A percentile compares a stretch with the other conserved stretches of the same genome.
These are phyloP conservation scores for Platycnemis pennipes DNA, from an alignment of 2,888 invertebrate species.

Conservation along the genomic window DNA sequence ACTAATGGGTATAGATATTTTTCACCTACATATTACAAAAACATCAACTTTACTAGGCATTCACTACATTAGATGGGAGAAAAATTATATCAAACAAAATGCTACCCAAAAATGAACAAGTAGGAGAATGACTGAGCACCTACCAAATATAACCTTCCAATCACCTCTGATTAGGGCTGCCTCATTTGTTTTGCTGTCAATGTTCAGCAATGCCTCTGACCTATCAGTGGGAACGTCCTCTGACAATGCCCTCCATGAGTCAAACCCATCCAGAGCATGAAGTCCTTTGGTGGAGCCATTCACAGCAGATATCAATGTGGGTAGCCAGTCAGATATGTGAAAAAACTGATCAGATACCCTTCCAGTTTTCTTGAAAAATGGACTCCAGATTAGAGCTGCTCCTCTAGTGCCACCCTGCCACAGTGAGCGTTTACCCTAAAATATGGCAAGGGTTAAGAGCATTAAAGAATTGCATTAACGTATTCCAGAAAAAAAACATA, in stretches of 20 bases:
- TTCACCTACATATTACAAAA: too few relatives aligned
- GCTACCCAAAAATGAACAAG: too few relatives aligned
- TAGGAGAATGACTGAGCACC: background rate
- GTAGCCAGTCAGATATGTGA: slow-evolving; percentile 92
- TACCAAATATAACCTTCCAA: slow-evolving; percentile 90
- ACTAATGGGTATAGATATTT: too few relatives aligned
- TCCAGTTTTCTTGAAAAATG: slow-evolving; percentile 80
- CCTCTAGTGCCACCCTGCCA: slow-evolving; percentile 93
- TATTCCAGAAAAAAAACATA: too few relatives aligned
- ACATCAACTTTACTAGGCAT: too few relatives aligned
- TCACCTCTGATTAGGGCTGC: slow-evolving; percentile 83
- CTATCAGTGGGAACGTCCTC: slow-evolving; percentile 83
- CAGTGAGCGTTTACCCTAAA: slow-evolving; percentile 87
- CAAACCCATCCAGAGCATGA: slow-evolving; percentile 84
- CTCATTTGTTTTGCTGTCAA: slow-evolving; percentile 82
- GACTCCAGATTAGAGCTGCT: slow-evolving; percentile 88
- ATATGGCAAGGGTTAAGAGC: slow-evolving; percentile 70
- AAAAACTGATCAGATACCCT: slow-evolving; percentile 85
- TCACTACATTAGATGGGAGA: too few relatives aligned
- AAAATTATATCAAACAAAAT: too few relatives aligned
- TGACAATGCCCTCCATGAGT: slow-evolving; percentile 88
- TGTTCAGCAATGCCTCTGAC: slow-evolving; percentile 82
- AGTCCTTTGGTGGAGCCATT: slow-evolving; percentile 74
- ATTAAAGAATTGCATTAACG: too few relatives aligned
- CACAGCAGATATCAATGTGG: slow-evolving; percentile 83